Evolutionary conservation across 2,113 vertebrate genomes (phyloP).

Genomic region (Bolborhynchus lineola): DNA sequence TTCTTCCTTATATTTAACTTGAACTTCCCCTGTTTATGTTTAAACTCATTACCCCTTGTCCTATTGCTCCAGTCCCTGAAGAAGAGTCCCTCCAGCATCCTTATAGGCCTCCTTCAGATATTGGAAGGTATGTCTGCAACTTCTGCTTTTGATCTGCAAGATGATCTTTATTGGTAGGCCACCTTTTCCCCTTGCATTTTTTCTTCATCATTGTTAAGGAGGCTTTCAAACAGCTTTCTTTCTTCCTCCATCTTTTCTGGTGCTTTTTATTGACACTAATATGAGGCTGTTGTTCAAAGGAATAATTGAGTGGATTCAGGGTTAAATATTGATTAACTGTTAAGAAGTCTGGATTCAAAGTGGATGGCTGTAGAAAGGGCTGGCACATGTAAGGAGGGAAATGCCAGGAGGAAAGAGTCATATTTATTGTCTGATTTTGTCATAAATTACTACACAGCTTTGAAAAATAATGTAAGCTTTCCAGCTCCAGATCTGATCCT

Average conservation of each 20-base stretch:
- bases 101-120: background rate
- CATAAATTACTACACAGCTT: background rate
- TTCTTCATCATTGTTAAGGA: background rate
- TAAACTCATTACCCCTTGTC: background rate
- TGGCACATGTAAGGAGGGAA: background rate
- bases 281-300: background rate
- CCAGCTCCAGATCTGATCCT: background rate
- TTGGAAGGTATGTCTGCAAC: background rate
- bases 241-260: background rate
- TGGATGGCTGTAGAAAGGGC: background rate
- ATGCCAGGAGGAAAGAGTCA: background rate
- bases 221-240: background rate
- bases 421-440: background rate
- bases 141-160: background rate
- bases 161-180: background rate
- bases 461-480: background rate
- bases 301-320: constrained; percentile 7
- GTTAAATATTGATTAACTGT: constrained; percentile 22
- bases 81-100: background rate
- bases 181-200: background rate
- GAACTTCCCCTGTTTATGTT: background rate
- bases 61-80: background rate
- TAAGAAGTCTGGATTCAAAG: background rate
- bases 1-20: background rate
- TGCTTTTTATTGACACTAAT: background rate